Evolutionary conservation across 2,113 vertebrate species (phyloP).

Genomic region (Oryzias woworae): DNA sequence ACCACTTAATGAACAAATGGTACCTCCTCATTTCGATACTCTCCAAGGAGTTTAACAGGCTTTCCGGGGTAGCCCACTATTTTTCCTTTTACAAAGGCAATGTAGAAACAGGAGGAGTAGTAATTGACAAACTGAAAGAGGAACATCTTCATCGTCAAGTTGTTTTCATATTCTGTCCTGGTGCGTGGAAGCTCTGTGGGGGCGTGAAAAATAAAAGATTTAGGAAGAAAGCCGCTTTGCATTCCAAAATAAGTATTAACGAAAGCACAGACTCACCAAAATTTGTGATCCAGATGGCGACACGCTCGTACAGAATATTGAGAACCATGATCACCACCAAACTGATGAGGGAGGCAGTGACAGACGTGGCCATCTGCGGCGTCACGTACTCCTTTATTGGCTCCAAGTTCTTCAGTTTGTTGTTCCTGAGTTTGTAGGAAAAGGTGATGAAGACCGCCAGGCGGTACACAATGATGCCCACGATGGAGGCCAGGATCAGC

Average conservation of each 20-base stretch:
- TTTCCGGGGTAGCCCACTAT: constrained; percentile 86
- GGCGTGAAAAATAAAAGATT: not conserved
- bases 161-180: constrained; percentile 92
- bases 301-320: constrained; percentile 88
- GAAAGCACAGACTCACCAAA: constrained; percentile 78
- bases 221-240: not conserved
- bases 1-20: not conserved
- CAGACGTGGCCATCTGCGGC: constrained; percentile 89
- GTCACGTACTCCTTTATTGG: constrained; percentile 88
- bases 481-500: constrained; percentile 88
- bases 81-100: constrained; percentile 94
- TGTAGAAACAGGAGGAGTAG: constrained; percentile 96
- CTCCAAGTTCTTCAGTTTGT: constrained; percentile 77
- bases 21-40: constrained; percentile 93
- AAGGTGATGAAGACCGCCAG: constrained; percentile 89
- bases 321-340: constrained; percentile 92
- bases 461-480: constrained; percentile 91
- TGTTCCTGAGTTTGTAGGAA: constrained; percentile 73
- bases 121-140: constrained; percentile 97
- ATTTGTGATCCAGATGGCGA: constrained; percentile 92
- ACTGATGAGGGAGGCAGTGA: constrained; percentile 91
- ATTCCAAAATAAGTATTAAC: rapidly evolving
- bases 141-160: constrained; percentile 95
- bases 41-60: constrained; percentile 87
- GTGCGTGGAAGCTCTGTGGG: constrained; percentile 89